Evolutionary conservation across 2,113 vertebrate genomes (phyloP).

Genomic region (Pangasianodon gigas): DNA sequence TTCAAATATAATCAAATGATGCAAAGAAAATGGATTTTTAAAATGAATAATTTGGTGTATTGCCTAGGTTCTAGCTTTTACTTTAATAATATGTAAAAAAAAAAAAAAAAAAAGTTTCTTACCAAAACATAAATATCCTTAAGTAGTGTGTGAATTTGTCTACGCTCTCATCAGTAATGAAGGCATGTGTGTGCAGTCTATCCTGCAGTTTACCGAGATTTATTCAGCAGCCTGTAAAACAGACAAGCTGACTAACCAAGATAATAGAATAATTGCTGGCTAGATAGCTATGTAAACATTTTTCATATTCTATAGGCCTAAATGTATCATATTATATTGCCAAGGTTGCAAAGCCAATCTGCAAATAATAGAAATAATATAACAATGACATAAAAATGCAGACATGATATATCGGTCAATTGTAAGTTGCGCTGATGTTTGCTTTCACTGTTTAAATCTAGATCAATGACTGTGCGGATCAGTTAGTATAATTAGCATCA

Average conservation of each 20-base stretch:
- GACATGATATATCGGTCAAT: background rate
- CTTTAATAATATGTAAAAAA: background rate
- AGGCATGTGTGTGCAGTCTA: background rate
- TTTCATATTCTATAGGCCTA: background rate
- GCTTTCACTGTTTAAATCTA: background rate
- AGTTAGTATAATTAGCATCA: background rate
- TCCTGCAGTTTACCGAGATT: background rate
- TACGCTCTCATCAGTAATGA: conserved; percentile 7
- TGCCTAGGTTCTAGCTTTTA: background rate
- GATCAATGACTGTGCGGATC: background rate
- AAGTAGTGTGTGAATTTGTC: background rate
- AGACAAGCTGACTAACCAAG: background rate
- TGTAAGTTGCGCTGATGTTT: background rate
- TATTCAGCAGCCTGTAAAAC: conserved; percentile 4
- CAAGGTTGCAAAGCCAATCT: background rate
- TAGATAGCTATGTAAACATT: background rate
- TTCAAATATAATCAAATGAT: background rate
- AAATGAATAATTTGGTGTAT: background rate
- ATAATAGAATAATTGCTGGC: background rate
- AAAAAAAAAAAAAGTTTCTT: too few species aligned
- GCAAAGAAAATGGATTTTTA: background rate
- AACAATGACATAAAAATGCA: background rate
- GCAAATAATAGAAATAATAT: background rate
- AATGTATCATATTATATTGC: background rate
- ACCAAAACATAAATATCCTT: conserved; percentile 1